Conservation (phyloP, 2,888 invertebrate species). For the Pristionchus exspectatus region DNA sequence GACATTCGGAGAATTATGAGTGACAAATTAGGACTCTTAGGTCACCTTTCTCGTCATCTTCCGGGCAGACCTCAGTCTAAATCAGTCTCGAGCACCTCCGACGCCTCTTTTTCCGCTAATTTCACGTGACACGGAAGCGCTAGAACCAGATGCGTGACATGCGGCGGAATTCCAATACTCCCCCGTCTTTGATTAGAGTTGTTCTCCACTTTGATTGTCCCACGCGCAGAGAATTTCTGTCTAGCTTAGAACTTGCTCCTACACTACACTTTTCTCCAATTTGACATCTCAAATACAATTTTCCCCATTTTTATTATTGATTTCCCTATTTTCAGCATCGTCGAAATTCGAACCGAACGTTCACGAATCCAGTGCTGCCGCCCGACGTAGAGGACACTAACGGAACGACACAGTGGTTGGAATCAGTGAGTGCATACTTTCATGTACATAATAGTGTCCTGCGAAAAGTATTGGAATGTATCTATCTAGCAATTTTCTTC, state of each 20-base stretch:
- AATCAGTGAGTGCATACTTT: slow-evolving; percentile 5
- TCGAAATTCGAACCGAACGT: slow-evolving; percentile 17
- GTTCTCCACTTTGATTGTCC: not conserved
- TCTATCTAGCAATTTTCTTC: too few species aligned
- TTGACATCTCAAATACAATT: too few species aligned
- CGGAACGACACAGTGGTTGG: slow-evolving; percentile 37
- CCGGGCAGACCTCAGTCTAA: not conserved
- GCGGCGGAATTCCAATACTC: not conserved
- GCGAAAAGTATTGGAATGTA: too few species aligned
- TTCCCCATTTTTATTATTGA: not conserved
- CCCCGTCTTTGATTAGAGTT: not conserved
- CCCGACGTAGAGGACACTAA: slow-evolving; percentile 35
- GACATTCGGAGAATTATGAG: not conserved
- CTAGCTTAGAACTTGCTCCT: too few species aligned
- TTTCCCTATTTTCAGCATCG: slow-evolving; percentile 12
- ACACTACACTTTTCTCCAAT: too few species aligned
- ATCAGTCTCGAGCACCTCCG: not conserved
- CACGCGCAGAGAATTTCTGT: not conserved
- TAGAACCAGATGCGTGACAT: not conserved
- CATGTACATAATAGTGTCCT: not conserved
- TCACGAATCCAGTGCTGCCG: slow-evolving; percentile 21
- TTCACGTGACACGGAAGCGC: slow-evolving; percentile 16
- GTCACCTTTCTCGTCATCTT: not conserved
- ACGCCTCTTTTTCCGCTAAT: not conserved
- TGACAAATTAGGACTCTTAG: not conserved